Evolutionary conservation across 2,888 invertebrate species (phyloP).

Genomic region (Ceraclea dissimilis): DNA sequence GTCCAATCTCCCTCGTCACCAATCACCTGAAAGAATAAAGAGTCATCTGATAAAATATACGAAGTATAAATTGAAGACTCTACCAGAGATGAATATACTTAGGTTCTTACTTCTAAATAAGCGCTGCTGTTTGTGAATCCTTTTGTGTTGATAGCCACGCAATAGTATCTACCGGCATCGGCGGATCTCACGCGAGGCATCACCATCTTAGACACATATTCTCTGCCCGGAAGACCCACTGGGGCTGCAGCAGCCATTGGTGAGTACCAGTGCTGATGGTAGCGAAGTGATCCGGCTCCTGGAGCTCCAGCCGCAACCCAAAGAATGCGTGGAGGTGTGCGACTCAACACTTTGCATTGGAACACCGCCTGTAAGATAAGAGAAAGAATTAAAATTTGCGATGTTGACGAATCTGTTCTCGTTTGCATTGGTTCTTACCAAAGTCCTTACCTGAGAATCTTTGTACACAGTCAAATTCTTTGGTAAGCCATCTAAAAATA

Average conservation of each 20-base stretch:
- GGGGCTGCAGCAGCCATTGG: slow-evolving; percentile 15
- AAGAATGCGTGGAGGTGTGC: slow-evolving; percentile 14
- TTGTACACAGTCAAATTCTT: slow-evolving; percentile 20
- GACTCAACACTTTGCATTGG: slow-evolving; percentile 23
- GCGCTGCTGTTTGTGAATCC: slow-evolving; percentile 22
- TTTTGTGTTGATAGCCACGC: slow-evolving; percentile 23
- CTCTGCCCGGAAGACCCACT: slow-evolving; percentile 12
- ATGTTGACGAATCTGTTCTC: too few relatives aligned
- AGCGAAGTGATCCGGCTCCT: slow-evolving; percentile 4
- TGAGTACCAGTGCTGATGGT: slow-evolving; percentile 12
- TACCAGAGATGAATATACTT: neutral
- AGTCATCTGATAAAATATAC: neutral
- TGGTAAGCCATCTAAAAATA: slow-evolving; percentile 22
- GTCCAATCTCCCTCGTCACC: slow-evolving; percentile 19
- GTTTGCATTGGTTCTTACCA: too few relatives aligned
- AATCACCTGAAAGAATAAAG: slow-evolving; percentile 12
- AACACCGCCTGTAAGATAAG: slow-evolving; percentile 20
- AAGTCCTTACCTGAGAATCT: slow-evolving; percentile 21
- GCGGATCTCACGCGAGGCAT: slow-evolving; percentile 11
- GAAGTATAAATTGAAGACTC: neutral
- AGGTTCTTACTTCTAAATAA: slow-evolving; percentile 15
- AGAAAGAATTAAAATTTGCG: neutral
- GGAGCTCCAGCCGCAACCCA: slow-evolving; percentile 17
- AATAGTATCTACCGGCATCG: slow-evolving; percentile 21
- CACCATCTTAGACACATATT: slow-evolving; percentile 19